Evolutionary conservation across 2,113 vertebrate genomes (phyloP), one percentile per base, ranked within the genome.

Genomic region (Lepus europaeus): DNA sequence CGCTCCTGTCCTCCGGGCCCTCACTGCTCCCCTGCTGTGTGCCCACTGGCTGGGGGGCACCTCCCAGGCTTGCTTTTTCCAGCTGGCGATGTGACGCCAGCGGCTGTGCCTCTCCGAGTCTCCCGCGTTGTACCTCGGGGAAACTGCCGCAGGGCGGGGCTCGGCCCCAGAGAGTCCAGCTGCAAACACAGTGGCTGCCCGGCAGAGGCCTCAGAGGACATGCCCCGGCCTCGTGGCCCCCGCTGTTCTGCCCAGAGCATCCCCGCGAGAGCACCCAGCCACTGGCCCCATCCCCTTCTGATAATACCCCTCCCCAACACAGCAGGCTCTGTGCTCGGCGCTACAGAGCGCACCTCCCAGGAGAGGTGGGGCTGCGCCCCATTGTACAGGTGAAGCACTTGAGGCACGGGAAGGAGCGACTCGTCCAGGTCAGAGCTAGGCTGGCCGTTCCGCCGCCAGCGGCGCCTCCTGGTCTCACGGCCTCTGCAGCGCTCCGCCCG

Each of bases 391-490:
- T 9, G 39, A 8, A 16, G 49, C 20, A 13, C 10, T 9, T 1
- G 61, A 17, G 33, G 39, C 16, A 0, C 1, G 3, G 20, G 63
- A 45, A 31, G 3, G 3, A 29, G 29, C 1, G 27, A 2, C 9
- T 9, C 0, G 13, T 13, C n/a, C 3, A 1, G 3, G n/a, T 69
- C 23, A 0, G 0, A 11, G 68, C 66, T 61, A 39, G 0, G 0
- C 0, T 2, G 16, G 19, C 63, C 5, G 0, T 27, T 1, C 23
- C 12, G 3, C 10, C 3, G 0, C 2, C 20, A 1, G 0, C 0
- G 0, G 0, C 12, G 0, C 22, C 36, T 1, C 87, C 70, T 0
- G 16, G 8, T 10, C 12, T 23, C 53, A 6, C 1, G 0, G 11
- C 20, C 33, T 13, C 49, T 0, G 0, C 3, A 9, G 45, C 4